Evolutionary conservation across 2,888 invertebrate genomes (phyloP).

Genomic region (Tanypteryx hageni): DNA sequence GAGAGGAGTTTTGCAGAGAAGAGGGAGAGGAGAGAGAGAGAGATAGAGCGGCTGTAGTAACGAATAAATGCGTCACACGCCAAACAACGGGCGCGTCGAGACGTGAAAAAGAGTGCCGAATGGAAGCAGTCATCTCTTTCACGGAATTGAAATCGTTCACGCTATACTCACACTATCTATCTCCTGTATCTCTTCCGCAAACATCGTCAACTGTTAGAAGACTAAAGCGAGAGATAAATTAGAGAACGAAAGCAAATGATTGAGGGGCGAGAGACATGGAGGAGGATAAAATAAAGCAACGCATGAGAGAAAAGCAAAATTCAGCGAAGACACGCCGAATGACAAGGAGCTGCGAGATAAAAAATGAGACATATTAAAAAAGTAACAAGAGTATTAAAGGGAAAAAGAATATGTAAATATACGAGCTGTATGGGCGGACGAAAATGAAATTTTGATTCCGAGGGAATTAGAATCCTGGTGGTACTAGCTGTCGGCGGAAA

Average conservation of each 20-base stretch:
- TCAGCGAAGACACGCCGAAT: too few relatives aligned
- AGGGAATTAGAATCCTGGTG: too few relatives aligned
- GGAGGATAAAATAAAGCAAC: too few relatives aligned
- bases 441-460: too few relatives aligned
- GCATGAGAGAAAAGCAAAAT: too few relatives aligned
- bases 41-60: neutral
- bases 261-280: neutral
- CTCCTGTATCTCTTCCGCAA: neutral
- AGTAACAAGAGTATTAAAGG: too few relatives aligned
- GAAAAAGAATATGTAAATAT: too few relatives aligned
- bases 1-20: neutral
- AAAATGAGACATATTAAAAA: too few relatives aligned
- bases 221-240: neutral
- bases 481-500: too few relatives aligned
- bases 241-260: neutral
- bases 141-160: neutral
- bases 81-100: neutral
- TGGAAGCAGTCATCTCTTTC: neutral
- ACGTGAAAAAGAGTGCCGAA: neutral
- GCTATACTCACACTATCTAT: neutral
- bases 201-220: neutral
- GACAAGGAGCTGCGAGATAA: too few relatives aligned
- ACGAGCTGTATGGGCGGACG: too few relatives aligned
- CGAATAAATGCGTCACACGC: constrained; percentile 14
- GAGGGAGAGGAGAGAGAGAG: neutral